These are phyloP conservation scores for Premnoplex brunnescens DNA, from an alignment of 2,797 vertebrate genomes.

Conservation along the genomic window DNA sequence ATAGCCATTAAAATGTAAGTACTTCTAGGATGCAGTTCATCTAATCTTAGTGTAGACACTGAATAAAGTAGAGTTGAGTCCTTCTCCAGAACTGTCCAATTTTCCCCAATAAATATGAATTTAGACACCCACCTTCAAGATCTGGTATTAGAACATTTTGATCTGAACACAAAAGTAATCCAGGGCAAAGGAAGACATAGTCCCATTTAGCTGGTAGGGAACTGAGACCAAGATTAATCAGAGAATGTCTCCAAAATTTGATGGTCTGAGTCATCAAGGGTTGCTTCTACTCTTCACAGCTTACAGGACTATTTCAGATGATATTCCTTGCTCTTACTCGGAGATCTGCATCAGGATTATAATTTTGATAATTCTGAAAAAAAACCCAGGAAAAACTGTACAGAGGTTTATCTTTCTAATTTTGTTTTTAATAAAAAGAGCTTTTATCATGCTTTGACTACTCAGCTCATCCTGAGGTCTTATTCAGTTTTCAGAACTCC, in stretches of 20 bases:
- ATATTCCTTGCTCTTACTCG: not conserved
- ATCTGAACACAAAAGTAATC: not conserved
- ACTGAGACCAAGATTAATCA: not conserved
- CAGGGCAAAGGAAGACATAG: not conserved
- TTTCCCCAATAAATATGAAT: not conserved
- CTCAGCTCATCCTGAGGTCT: not conserved
- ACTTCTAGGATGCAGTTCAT: not conserved
- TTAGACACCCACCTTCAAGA: not conserved
- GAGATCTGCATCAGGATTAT: not conserved
- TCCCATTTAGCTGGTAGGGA: not conserved
- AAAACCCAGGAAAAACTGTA: not conserved
- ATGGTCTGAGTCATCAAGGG: not conserved
- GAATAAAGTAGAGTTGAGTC: not conserved
- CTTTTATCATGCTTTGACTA: not conserved
- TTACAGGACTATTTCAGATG: not conserved
- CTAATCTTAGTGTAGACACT: not conserved
- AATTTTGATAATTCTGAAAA: not conserved
- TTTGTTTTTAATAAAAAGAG: not conserved
- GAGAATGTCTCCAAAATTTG: not conserved
- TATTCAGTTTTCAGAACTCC: not conserved
- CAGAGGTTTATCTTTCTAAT: not conserved
- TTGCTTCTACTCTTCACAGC: not conserved
- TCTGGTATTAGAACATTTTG: not conserved
- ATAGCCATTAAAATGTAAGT: not conserved
- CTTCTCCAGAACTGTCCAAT: not conserved